Conservation (phyloP, 2,888 invertebrate species). For the Hydrotaea diabolus region DNA sequence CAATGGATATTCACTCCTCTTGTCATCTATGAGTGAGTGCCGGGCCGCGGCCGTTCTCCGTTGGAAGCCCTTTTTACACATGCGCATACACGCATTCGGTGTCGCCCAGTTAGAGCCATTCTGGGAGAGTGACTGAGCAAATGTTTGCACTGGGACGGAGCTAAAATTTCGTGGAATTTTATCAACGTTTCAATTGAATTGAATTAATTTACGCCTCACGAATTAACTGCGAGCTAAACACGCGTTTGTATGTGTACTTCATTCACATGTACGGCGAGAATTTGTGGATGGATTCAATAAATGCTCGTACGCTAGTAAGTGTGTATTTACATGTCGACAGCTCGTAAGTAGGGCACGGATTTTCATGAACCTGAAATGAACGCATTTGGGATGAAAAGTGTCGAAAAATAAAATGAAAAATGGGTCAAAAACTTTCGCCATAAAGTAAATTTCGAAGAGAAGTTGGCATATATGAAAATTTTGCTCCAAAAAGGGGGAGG, state of each 20-base stretch:
- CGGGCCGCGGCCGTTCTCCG: background rate
- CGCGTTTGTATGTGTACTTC: conserved; percentile 30
- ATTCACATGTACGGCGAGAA: conserved; percentile 1
- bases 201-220: conserved; percentile 80
- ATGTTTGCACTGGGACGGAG: conserved; percentile 24
- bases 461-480: too few species aligned
- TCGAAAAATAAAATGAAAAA: too few species aligned
- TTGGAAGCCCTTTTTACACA: conserved; percentile 7
- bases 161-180: conserved; percentile 75
- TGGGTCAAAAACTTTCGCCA: too few species aligned
- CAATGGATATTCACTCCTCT: conserved; percentile 36
- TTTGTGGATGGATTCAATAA: conserved; percentile 8
- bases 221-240: conserved; percentile 68
- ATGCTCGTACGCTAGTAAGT: conserved; percentile 13
- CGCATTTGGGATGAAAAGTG: too few species aligned
- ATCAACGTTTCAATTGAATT: conserved; percentile 72
- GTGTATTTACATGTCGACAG: conserved; percentile 2
- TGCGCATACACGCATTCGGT: conserved; percentile 12
- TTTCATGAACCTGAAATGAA: too few species aligned
- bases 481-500: too few species aligned
- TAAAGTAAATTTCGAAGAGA: too few species aligned
- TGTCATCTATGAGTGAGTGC: background rate
- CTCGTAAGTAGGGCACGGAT: background rate
- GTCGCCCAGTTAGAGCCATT: conserved; percentile 17
- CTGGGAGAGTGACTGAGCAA: conserved; percentile 36